These are phyloP conservation scores for Megalopta genalis DNA, from an alignment of 1,140 invertebrate genomes.

Conservation along the genomic window DNA sequence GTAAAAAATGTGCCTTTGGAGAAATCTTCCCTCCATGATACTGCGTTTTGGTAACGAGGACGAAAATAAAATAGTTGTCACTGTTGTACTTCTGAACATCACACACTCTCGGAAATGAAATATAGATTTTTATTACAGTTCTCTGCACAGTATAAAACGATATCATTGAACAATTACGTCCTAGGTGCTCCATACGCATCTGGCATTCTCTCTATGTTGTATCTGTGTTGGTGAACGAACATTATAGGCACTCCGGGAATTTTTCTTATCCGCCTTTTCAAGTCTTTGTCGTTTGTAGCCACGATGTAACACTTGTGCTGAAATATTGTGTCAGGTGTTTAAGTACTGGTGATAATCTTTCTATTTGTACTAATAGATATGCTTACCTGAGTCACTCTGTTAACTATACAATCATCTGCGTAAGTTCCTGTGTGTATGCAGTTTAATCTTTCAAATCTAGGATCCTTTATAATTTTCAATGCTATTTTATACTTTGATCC, in stretches of 20 bases:
- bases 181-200: constrained; percentile 97
- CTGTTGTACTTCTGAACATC: too few species aligned
- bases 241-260: constrained; percentile 99
- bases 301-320: constrained; percentile 99
- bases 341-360: neutral
- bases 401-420: constrained; percentile 99
- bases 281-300: constrained; percentile 98
- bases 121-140: constrained; percentile 5
- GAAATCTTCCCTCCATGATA: neutral
- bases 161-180: constrained; percentile 68
- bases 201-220: constrained; percentile 98
- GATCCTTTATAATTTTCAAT: constrained; percentile 97
- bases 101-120: constrained; percentile 4
- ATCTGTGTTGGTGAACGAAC: constrained; percentile 96
- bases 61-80: too few species aligned
- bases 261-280: constrained; percentile 97
- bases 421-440: constrained; percentile 99
- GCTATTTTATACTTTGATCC: constrained; percentile 97
- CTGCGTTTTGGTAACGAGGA: too few species aligned
- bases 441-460: constrained; percentile 93
- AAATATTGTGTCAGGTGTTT: constrained; percentile 69
- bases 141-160: constrained; percentile 7
- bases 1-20: too few species aligned
- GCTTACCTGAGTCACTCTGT: constrained; percentile 92
- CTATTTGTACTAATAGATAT: neutral